Evolutionary conservation across 2,888 invertebrate species (phyloP).

Genomic region (Arrhopalites spinosus): DNA sequence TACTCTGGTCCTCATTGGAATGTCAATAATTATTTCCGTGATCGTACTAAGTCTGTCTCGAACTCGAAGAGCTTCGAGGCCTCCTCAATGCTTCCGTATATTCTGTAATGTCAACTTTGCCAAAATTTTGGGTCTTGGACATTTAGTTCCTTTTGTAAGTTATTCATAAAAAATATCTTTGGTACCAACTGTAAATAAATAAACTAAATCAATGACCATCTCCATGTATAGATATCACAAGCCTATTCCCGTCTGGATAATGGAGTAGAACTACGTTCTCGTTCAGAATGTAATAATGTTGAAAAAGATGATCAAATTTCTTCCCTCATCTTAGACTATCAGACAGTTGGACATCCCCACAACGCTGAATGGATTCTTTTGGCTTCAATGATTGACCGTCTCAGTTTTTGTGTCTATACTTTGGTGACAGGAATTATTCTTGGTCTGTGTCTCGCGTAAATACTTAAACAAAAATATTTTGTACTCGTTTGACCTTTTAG

Average conservation of each 20-base stretch:
- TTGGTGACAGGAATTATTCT: constrained; percentile 63
- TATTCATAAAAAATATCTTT: background rate
- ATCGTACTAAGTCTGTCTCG: constrained; percentile 65
- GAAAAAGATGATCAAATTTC: constrained; percentile 50
- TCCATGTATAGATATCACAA: constrained; percentile 50
- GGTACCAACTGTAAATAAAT: background rate
- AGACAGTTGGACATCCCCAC: constrained; percentile 44
- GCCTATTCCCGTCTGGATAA: constrained; percentile 53
- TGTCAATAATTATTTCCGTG: constrained; percentile 65
- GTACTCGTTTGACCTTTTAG: no score
- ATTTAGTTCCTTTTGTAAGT: constrained; percentile 56
- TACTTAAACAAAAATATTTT: background rate
- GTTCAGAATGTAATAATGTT: constrained; percentile 39
- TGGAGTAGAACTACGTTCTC: constrained; percentile 54
- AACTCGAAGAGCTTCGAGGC: constrained; percentile 60
- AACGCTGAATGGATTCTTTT: constrained; percentile 55
- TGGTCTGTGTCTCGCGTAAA: constrained; percentile 48
- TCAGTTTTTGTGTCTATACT: constrained; percentile 57
- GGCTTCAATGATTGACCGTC: constrained; percentile 54
- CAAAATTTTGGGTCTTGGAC: constrained; percentile 55
- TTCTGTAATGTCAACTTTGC: constrained; percentile 56
- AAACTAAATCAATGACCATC: background rate
- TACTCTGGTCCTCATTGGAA: constrained; percentile 62
- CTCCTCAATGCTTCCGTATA: constrained; percentile 59
- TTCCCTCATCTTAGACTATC: constrained; percentile 39